These are phyloP conservation scores for Drosophila lini DNA, from an alignment of 1,140 invertebrate species.

Conservation along the genomic window DNA sequence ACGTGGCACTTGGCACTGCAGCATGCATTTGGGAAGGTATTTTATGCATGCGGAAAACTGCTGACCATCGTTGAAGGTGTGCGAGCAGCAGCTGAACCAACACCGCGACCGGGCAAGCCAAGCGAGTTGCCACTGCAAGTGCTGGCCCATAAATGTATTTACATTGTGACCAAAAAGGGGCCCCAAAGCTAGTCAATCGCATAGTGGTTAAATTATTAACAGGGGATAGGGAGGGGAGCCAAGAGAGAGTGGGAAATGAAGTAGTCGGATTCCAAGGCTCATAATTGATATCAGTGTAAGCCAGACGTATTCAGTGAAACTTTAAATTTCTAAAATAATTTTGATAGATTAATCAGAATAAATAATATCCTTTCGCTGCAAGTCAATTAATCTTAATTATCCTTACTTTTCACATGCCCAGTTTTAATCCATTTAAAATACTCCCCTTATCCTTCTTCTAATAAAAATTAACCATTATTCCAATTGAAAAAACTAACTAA, in stretches of 20 bases:
- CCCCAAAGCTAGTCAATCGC: constrained; percentile 20
- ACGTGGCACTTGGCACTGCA: constrained; percentile 44
- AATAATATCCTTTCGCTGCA: too few species aligned
- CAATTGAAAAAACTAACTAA: too few species aligned
- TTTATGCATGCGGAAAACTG: constrained; percentile 45
- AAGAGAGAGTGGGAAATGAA: not conserved
- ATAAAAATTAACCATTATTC: too few species aligned
- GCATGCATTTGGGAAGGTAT: constrained; percentile 34
- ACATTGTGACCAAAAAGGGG: constrained; percentile 25
- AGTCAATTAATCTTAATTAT: too few species aligned
- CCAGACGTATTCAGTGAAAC: too few species aligned
- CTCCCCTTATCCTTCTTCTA: too few species aligned
- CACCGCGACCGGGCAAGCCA: constrained; percentile 12
- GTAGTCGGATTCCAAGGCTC: not conserved
- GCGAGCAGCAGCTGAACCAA: constrained; percentile 43
- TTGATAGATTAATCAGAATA: too few species aligned
- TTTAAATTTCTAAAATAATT: too few species aligned
- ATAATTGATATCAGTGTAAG: too few species aligned
- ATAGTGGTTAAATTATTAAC: constrained; percentile 25
- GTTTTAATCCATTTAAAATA: too few species aligned
- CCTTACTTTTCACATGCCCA: too few species aligned
- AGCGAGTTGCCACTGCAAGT: constrained; percentile 9
- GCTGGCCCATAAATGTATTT: constrained; percentile 45
- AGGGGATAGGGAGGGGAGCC: not conserved
- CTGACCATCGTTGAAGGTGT: constrained; percentile 44